These are phyloP conservation scores for Lerema accius DNA, from an alignment of 1,140 invertebrate genomes.

Conservation along the genomic window DNA sequence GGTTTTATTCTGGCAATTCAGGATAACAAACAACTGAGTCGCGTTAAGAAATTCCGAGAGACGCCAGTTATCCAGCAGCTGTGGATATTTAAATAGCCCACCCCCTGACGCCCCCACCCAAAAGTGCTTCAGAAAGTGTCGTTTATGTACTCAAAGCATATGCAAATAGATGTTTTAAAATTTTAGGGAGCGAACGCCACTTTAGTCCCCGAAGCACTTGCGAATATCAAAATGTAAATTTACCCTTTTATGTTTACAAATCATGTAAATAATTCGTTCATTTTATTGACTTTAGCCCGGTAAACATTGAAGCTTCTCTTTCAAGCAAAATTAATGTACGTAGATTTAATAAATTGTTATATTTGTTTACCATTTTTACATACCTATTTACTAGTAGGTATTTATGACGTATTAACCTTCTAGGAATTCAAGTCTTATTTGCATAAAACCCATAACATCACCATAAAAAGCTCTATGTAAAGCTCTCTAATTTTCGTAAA, in stretches of 20 bases:
- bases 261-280: constrained; percentile 79
- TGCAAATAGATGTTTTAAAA: constrained; percentile 82
- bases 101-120: constrained; percentile 38
- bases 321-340: constrained; percentile 32
- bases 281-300: constrained; percentile 72
- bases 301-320: constrained; percentile 44
- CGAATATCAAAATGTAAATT: constrained; percentile 82
- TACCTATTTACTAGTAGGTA: too few species aligned
- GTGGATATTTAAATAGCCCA: constrained; percentile 44
- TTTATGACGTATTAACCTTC: too few species aligned
- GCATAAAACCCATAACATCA: too few species aligned
- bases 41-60: constrained; percentile 17
- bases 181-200: constrained; percentile 79
- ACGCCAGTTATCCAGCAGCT: constrained; percentile 31
- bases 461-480: too few species aligned
- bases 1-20: too few species aligned
- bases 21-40: constrained; percentile 13
- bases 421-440: too few species aligned
- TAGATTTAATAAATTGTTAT: too few species aligned
- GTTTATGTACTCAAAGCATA: constrained; percentile 82
- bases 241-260: constrained; percentile 82
- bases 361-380: too few species aligned
- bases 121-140: constrained; percentile 78
- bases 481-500: too few species aligned
- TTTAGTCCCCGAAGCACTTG: constrained; percentile 79